Evolutionary conservation across 2,113 vertebrate species (phyloP).

Genomic region (Malurus melanocephalus): DNA sequence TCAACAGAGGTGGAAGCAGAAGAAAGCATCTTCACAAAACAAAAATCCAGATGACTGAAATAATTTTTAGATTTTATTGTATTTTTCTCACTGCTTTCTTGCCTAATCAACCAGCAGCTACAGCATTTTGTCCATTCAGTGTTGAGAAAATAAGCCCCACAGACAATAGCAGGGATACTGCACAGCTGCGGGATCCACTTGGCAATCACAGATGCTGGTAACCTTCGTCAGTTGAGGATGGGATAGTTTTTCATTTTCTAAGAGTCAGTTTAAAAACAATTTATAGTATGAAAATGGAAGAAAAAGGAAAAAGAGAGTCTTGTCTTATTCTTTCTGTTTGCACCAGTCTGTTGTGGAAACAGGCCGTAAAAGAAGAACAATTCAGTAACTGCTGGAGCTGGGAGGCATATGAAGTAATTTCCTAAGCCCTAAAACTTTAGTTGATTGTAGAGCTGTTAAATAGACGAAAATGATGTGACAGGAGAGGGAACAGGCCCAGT

Average conservation of each 20-base stretch:
- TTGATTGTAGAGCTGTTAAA: not conserved
- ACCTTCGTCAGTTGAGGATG: not conserved
- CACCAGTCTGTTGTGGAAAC: not conserved
- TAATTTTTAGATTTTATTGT: not conserved
- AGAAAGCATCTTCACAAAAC: not conserved
- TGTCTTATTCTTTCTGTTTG: not conserved
- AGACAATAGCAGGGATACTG: not conserved
- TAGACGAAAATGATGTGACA: accelerated
- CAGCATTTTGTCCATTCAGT: not conserved
- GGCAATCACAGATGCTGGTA: not conserved
- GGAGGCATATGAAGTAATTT: not conserved
- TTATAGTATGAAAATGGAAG: not conserved
- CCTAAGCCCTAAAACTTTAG: not conserved
- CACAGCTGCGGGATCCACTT: not conserved
- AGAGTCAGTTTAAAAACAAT: not conserved
- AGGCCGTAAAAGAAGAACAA: not conserved
- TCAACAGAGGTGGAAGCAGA: not conserved
- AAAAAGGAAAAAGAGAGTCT: not conserved
- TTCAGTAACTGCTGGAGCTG: not conserved
- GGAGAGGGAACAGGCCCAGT: not conserved
- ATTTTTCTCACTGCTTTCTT: not conserved
- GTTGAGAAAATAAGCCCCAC: accelerated
- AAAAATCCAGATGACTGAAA: not conserved
- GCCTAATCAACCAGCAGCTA: not conserved
- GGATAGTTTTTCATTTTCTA: not conserved